These are phyloP conservation scores for Lytechinus pictus DNA, from an alignment of 35 echinoderm and acorn worm genomes.

Conservation along the genomic window DNA sequence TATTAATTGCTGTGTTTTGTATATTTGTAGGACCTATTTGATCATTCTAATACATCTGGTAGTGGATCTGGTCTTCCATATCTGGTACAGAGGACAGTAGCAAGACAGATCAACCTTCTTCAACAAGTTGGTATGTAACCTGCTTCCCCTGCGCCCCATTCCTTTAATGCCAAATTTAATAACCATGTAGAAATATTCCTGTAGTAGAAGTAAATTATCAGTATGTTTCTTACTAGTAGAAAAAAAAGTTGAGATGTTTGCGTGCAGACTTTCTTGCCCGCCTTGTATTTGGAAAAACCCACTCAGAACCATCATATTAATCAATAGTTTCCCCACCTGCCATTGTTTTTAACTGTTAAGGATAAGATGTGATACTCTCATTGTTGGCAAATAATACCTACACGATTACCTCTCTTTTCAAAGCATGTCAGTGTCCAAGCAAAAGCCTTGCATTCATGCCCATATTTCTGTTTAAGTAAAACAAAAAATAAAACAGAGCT, in stretches of 20 bases:
- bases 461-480: too few species aligned
- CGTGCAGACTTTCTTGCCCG: too few species aligned
- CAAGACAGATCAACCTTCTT: slow-evolving; percentile 90
- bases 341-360: neutral
- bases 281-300: neutral
- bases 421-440: too few species aligned
- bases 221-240: too few species aligned
- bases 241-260: too few species aligned
- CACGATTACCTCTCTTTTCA: neutral
- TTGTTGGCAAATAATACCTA: neutral
- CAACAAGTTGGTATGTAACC: slow-evolving; percentile 96
- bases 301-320: neutral
- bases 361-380: neutral
- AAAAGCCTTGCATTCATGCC: too few species aligned
- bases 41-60: slow-evolving; percentile 95
- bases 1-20: neutral
- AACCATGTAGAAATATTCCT: too few species aligned
- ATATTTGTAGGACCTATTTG: slow-evolving; percentile 84
- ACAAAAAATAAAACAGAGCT: too few species aligned
- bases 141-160: neutral
- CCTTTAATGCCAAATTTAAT: too few species aligned
- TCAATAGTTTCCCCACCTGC: neutral
- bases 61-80: slow-evolving; percentile 98
- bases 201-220: too few species aligned
- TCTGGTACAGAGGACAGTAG: slow-evolving; percentile 96